A percentile compares a stretch with the other conserved stretches of the same genome.
phyloP scores from a whole-genome alignment of 1,140 invertebrate genomes.

The Paramacrobiotus metropolitanus region DNA sequence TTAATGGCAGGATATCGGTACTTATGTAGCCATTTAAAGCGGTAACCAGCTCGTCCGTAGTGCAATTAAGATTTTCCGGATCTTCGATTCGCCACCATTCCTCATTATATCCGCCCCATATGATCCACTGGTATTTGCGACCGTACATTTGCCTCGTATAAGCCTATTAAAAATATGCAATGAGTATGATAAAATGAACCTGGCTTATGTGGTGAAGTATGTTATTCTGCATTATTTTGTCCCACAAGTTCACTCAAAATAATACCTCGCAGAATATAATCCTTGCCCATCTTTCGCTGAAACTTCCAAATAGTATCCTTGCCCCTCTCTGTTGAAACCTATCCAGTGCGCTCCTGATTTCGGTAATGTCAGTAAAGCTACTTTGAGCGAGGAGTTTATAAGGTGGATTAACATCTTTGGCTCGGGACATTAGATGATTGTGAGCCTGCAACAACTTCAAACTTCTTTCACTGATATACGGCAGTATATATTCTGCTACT shows the following conservation, averaged over 20 bases:
- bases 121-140: conserved; percentile 82
- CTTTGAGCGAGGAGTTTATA: not conserved
- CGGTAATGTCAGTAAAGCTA: not conserved
- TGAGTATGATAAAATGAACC: not conserved
- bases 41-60: conserved; percentile 41
- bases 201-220: too few species aligned
- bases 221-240: conserved; percentile 8
- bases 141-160: conserved; percentile 44
- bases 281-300: conserved; percentile 77
- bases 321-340: conserved; percentile 42
- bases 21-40: conserved; percentile 73
- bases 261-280: conserved; percentile 73
- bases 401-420: not conserved
- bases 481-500: too few species aligned
- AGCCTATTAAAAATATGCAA: conserved; percentile 25
- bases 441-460: too few species aligned
- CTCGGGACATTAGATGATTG: not conserved
- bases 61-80: conserved; percentile 36
- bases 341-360: not conserved
- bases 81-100: conserved; percentile 43
- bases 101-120: conserved; percentile 54
- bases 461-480: too few species aligned
- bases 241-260: conserved; percentile 4
- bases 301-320: conserved; percentile 83
- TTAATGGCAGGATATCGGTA: conserved; percentile 51